A percentile compares a stretch with the other conserved stretches of the same genome.
phyloP scores from a whole-genome alignment of 2,113 vertebrate species.

The Ranitomeya imitator region DNA sequence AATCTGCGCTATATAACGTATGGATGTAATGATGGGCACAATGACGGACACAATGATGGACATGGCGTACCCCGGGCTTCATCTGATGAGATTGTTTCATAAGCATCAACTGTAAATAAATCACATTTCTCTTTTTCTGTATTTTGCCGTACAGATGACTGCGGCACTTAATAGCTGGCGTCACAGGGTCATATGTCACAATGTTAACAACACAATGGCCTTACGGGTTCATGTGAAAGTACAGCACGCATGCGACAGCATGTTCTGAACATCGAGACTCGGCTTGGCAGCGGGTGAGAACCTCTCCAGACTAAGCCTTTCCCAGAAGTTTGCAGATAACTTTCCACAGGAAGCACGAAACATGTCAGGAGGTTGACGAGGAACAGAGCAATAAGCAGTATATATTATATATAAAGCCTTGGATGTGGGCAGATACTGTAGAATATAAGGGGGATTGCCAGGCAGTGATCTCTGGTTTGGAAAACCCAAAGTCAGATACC shows the following conservation, averaged over 20 bases:
- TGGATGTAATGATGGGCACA: too few relatives aligned
- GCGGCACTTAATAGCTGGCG: slow-evolving; percentile 1
- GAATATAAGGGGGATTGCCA: not conserved
- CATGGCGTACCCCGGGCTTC: not conserved
- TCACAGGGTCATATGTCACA: slow-evolving; percentile 25
- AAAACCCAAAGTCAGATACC: not conserved
- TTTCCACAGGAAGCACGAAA: slow-evolving; percentile 45
- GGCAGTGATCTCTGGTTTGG: not conserved
- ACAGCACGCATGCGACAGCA: not conserved
- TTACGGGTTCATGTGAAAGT: slow-evolving; percentile 49
- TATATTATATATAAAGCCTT: not conserved
- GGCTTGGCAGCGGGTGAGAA: slow-evolving; percentile 39
- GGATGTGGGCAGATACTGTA: not conserved
- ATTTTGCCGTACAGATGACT: not conserved
- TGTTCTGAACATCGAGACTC: not conserved
- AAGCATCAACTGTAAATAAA: slow-evolving; percentile 10
- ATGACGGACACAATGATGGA: not conserved
- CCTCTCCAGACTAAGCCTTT: slow-evolving; percentile 15
- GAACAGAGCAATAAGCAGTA: slow-evolving; percentile 8
- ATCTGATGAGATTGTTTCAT: slow-evolving; percentile 26
- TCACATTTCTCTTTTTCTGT: not conserved
- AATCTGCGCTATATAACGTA: not conserved
- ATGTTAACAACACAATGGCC: slow-evolving; percentile 24
- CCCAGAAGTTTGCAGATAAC: slow-evolving; percentile 32
- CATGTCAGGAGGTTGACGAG: slow-evolving; percentile 15